Conservation (phyloP, 2,113 vertebrate genomes). For the Gambusia affinis region DNA sequence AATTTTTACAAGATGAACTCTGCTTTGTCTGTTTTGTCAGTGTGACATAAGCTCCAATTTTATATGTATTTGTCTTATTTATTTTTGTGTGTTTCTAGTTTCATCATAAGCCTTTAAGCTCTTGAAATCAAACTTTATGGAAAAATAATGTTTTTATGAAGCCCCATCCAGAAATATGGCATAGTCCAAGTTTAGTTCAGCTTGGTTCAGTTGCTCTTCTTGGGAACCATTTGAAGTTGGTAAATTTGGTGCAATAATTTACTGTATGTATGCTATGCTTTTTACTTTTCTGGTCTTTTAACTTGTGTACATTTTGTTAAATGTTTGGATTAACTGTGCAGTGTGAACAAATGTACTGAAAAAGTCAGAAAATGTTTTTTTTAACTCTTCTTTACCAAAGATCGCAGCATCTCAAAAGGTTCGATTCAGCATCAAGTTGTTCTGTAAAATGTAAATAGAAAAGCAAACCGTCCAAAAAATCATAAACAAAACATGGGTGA, state of each 20-base stretch:
- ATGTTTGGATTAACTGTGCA: conserved; percentile 27
- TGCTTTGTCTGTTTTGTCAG: not conserved
- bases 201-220: conserved; percentile 9
- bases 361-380: conserved; percentile 22
- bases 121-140: not conserved
- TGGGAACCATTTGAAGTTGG: conserved; percentile 6
- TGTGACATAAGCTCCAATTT: not conserved
- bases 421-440: conserved; percentile 13
- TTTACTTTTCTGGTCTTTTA: conserved; percentile 63
- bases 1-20: not conserved
- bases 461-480: conserved; percentile 10
- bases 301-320: conserved; percentile 48
- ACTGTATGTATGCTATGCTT: conserved; percentile 43
- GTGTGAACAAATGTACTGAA: conserved; percentile 26
- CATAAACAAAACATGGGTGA: conserved; percentile 10
- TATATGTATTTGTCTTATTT: not conserved
- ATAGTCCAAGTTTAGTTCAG: not conserved
- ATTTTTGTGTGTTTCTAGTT: not conserved
- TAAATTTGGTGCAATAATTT: conserved; percentile 69
- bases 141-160: too few species aligned
- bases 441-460: conserved; percentile 7
- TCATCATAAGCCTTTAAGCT: not conserved
- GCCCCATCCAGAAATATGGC: too few species aligned
- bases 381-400: conserved; percentile 76
- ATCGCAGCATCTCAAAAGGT: conserved; percentile 43